Conservation (phyloP, 2,113 vertebrate genomes). For the Gasterosteus aculeatus region DNA sequence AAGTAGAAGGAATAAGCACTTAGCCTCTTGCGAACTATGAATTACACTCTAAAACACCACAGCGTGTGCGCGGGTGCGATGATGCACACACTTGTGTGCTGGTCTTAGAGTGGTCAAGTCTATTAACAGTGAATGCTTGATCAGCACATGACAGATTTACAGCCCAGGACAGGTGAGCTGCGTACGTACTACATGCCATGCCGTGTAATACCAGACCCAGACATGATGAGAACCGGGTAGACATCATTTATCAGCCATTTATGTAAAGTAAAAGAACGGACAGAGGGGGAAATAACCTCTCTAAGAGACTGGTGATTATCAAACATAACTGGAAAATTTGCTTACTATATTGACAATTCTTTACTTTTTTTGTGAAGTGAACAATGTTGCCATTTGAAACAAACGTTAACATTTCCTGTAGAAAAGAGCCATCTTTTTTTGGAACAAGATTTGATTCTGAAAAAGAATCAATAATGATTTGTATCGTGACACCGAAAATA, state of each 20-base stretch:
- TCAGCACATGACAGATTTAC: conserved; percentile 55
- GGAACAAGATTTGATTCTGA: not conserved
- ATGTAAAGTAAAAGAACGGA: not conserved
- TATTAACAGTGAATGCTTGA: conserved; percentile 57
- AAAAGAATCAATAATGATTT: conserved; percentile 1
- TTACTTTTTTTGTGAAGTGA: not conserved
- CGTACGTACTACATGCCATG: not conserved
- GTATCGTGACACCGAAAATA: not conserved
- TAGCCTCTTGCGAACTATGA: conserved; percentile 51
- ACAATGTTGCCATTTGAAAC: not conserved
- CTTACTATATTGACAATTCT: not conserved
- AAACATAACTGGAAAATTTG: not conserved
- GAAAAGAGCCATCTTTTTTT: not conserved
- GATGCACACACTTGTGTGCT: conserved; percentile 21
- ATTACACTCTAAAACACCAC: conserved; percentile 40
- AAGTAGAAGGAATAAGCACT: conserved; percentile 58
- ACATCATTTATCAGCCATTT: not conserved
- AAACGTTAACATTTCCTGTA: no score
- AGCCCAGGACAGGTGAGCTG: conserved; percentile 43
- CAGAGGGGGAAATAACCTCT: no score
- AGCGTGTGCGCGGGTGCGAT: not conserved
- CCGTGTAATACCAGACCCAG: conserved; percentile 17
- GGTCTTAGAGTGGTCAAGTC: conserved; percentile 35
- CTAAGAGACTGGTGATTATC: not conserved
- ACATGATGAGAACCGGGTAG: not conserved